Conservation (phyloP, 1,140 invertebrate genomes). For the Phymastichus coffea region DNA sequence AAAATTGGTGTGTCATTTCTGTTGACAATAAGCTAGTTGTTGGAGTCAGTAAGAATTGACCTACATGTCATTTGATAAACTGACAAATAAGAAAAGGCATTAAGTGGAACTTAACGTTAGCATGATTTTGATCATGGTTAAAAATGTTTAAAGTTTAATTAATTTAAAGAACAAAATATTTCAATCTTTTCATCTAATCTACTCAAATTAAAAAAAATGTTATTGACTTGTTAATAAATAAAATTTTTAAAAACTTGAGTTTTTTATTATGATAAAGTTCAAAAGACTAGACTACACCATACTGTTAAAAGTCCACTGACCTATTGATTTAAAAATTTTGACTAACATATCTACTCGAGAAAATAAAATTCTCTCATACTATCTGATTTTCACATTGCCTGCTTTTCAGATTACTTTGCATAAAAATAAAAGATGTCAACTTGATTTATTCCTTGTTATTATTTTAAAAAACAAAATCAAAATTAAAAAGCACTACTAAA, state of each 20-base stretch:
- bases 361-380: too few relatives aligned
- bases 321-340: not conserved
- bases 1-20: constrained; percentile 4
- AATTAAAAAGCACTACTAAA: not conserved
- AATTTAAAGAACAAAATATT: constrained; percentile 1
- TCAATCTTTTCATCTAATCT: not conserved
- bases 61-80: constrained; percentile 1
- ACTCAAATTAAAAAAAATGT: not conserved
- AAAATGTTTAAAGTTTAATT: constrained; percentile 2
- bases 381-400: too few relatives aligned
- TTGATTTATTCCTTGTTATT: too few relatives aligned
- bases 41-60: constrained; percentile 2
- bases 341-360: too few relatives aligned
- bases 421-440: too few relatives aligned
- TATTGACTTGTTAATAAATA: not conserved
- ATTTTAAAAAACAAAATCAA: too few relatives aligned
- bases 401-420: too few relatives aligned
- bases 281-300: too few relatives aligned
- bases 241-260: not conserved
- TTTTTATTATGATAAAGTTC: not conserved
- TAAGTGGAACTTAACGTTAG: constrained; percentile 14
- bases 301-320: not conserved
- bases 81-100: constrained; percentile 8
- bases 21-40: constrained; percentile 6
- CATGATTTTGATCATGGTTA: constrained; percentile 6